Base-by-base conservation (phyloP, 2,888 invertebrate genomes). In the Schizotus pectinicornis region DNA sequence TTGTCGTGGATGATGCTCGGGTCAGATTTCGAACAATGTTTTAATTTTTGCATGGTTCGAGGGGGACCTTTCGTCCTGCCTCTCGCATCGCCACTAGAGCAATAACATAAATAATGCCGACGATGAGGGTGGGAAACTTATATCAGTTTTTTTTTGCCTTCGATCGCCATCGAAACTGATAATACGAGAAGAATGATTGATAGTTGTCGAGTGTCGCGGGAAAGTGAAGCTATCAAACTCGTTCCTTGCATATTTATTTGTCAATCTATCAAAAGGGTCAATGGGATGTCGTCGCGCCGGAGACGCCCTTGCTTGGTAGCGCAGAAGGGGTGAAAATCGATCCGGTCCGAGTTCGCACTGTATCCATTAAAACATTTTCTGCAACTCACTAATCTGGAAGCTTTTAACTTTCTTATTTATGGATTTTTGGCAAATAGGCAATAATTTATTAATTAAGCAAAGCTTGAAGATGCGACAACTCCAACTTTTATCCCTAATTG, bases 341-440 rank as follows among this genome's bases (percentile, higher is more conserved):
- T 73, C 64, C 64, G 38, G 62, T 63, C 67, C 65, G 70, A 70
- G 71, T 68, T 67, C 69, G 70, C 67, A 65, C 67, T 62, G 64
- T 70, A 70, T 72, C 72, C 73, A 74, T 74, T 74, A 74, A 72
- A 73, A 70, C 69, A 73, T 72, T 73, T 72, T 71, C 69, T 69
- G 65, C 73, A 72, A 71, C 69, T 70, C 71, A 70, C 65, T 72
- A 69, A 68, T 69, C 72, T 73, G 68, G 68, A 70, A 73, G 72
- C 72, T 73, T 71, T 74, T 69, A 70, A 64, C 65, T 68, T 67
- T 65, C 62, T 68, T 67, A 67, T 70, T 67, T 68, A 67, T 67
- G 63, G 65, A 64, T 64, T 53, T 63, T 56, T 58, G 32, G 33
- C 6, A 34, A 51, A 41, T n/a, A 22, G 22, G 22, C 31, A n/a